Conservation (phyloP, 2,113 vertebrate species). For the Brevimyrus niger region DNA sequence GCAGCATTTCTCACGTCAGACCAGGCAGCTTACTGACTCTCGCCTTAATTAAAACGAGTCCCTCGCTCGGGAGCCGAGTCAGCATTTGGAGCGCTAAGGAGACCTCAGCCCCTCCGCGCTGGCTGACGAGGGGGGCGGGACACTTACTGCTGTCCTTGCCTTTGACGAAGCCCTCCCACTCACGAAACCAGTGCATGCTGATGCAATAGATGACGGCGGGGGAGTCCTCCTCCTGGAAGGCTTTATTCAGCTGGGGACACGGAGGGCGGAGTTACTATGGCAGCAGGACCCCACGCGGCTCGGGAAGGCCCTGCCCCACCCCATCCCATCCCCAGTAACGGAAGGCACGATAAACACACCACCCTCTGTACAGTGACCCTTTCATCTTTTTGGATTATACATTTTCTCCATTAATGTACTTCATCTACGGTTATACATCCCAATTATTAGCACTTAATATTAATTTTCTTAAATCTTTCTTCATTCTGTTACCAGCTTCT, state of each 20-base stretch:
- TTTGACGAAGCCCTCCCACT: slow-evolving; percentile 98
- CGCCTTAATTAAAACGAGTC: neutral
- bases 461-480: neutral
- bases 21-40: neutral
- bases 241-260: slow-evolving; percentile 82
- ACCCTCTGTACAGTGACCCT: neutral
- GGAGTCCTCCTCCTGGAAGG: slow-evolving; percentile 95
- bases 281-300: neutral
- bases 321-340: neutral
- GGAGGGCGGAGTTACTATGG: slow-evolving; percentile 11
- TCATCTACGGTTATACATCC: neutral
- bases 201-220: slow-evolving; percentile 93
- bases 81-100: neutral
- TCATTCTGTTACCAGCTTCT: neutral
- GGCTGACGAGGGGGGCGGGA: neutral
- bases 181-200: slow-evolving; percentile 99
- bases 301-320: neutral
- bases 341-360: neutral
- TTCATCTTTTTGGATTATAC: neutral
- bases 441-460: neutral
- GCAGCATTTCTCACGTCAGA: neutral
- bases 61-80: neutral
- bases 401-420: neutral
- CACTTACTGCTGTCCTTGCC: slow-evolving; percentile 92
- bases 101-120: neutral